Percentiles rank a stretch among this genome's conserved stretches.
phyloP scores from a whole-genome alignment of 2,888 invertebrate species.

The Amiota mariae region DNA sequence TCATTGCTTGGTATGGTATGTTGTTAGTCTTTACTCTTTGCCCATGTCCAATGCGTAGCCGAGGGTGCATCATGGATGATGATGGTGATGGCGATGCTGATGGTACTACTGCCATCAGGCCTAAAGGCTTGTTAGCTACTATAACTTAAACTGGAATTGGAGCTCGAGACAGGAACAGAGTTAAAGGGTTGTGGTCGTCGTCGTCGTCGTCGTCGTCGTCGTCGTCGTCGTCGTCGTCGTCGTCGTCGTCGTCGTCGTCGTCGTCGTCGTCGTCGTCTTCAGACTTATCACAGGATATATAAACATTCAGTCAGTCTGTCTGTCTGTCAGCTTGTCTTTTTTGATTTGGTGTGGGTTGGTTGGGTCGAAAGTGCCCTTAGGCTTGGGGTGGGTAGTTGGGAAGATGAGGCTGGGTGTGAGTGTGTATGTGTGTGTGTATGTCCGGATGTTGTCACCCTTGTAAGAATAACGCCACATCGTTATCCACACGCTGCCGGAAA shows the following conservation, averaged over 20 bases:
- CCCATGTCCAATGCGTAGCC: not conserved
- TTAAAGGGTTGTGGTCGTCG: slow-evolving; percentile 52
- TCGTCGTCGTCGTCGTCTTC: slow-evolving; percentile 41
- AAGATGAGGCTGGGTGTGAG: slow-evolving; percentile 4
- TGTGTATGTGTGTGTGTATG: slow-evolving; percentile 32
- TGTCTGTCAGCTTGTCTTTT: no score
- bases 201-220: no score
- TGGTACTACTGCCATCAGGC: slow-evolving; percentile 41
- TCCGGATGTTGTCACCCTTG: slow-evolving; percentile 60
- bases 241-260: no score
- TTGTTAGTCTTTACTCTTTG: not conserved
- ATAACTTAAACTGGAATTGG: slow-evolving; percentile 25
- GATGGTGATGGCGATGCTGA: not conserved
- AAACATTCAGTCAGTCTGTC: no score
- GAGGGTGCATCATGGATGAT: slow-evolving; percentile 1
- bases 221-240: no score
- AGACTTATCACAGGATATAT: not conserved
- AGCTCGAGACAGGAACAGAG: slow-evolving; percentile 33
- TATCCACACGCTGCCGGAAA: slow-evolving; percentile 37
- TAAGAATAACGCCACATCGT: slow-evolving; percentile 30
- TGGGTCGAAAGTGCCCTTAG: slow-evolving; percentile 32
- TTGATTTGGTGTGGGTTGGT: no score
- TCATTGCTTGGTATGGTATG: slow-evolving; percentile 53
- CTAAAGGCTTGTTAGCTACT: slow-evolving; percentile 44
- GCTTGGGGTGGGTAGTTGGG: no score